Conservation (phyloP, 2,113 vertebrate species). For the Laterallus jamaicensis region DNA sequence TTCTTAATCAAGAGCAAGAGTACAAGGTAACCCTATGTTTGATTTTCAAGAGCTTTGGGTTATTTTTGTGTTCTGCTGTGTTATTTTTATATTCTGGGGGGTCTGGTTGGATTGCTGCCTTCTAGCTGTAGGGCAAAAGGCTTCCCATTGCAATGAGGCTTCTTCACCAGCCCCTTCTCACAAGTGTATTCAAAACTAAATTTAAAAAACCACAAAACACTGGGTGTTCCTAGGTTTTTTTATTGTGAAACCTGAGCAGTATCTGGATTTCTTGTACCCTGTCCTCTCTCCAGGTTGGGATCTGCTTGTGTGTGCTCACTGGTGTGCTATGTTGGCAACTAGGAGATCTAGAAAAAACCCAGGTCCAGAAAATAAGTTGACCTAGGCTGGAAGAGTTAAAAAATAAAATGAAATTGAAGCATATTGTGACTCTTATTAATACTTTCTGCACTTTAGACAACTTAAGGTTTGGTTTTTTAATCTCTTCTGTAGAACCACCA, state of each 20-base stretch:
- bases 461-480: neutral
- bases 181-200: neutral
- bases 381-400: neutral
- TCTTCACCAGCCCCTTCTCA: neutral
- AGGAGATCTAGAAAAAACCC: neutral
- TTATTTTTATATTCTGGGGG: neutral
- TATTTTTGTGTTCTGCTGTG: neutral
- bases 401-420: neutral
- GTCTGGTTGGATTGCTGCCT: neutral
- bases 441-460: neutral
- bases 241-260: neutral
- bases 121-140: neutral
- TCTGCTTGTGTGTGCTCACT: neutral
- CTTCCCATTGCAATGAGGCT: neutral
- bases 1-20: neutral
- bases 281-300: neutral
- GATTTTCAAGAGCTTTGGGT: neutral
- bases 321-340: accelerated
- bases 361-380: neutral
- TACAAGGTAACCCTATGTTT: neutral
- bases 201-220: neutral
- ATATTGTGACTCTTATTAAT: neutral
- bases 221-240: neutral
- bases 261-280: neutral
- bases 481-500: neutral